A percentile compares a stretch with the other conserved stretches of the same genome.
phyloP scores from a whole-genome alignment of 2,797 vertebrate species.

The Xerus rutilus region DNA sequence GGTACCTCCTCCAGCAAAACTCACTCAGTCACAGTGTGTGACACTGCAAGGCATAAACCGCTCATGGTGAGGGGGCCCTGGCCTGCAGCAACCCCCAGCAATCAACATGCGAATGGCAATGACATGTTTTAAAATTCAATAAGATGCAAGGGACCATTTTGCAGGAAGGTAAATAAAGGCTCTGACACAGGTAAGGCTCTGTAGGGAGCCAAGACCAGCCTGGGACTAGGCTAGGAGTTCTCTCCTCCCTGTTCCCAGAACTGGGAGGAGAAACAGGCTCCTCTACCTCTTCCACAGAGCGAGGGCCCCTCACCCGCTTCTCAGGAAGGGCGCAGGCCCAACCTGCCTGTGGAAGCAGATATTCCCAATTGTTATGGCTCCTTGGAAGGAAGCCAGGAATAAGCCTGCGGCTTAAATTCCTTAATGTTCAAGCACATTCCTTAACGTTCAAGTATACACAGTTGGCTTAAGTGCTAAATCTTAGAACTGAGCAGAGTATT shows the following conservation, averaged over 20 bases:
- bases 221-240: not conserved
- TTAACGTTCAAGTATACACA: not conserved
- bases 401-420: conserved; percentile 68
- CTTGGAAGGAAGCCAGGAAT: conserved; percentile 63
- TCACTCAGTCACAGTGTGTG: not conserved
- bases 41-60: not conserved
- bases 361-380: not conserved
- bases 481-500: not conserved
- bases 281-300: not conserved
- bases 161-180: not conserved
- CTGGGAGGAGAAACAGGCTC: not conserved
- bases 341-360: not conserved
- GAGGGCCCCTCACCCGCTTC: not conserved
- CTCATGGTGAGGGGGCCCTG: not conserved
- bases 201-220: no score
- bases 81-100: not conserved
- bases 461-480: conserved; percentile 20
- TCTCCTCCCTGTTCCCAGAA: not conserved
- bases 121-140: not conserved
- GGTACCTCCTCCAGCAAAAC: not conserved
- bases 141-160: not conserved
- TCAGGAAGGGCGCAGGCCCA: not conserved
- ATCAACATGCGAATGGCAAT: not conserved
- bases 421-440: conserved; percentile 19
- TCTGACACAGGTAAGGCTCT: rapidly evolving